These are phyloP conservation scores for Blastomussa wellsi DNA, from an alignment of 92 coral and sea anemone species.

Conservation along the genomic window DNA sequence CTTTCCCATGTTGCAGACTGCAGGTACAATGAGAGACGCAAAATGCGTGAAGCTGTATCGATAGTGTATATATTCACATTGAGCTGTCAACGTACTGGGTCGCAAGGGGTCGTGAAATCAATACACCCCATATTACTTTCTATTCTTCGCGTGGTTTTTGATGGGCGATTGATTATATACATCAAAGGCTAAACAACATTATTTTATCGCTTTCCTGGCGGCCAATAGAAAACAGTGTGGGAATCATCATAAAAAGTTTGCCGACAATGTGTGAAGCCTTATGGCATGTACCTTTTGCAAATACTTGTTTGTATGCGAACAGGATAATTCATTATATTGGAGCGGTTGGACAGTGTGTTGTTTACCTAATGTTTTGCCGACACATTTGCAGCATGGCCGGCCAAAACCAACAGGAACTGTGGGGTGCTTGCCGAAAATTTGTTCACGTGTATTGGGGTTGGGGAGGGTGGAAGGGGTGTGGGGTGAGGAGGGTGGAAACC, in stretches of 20 bases:
- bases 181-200: conserved; percentile 20
- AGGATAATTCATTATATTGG: not conserved
- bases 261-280: not conserved
- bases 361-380: not conserved
- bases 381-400: not conserved
- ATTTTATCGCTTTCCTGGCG: conserved; percentile 37
- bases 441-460: not conserved
- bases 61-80: conserved; percentile 4
- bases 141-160: conserved; percentile 24
- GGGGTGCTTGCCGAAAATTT: not conserved
- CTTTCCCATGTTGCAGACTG: conserved; percentile 12
- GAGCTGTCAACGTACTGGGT: conserved; percentile 29
- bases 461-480: too few species aligned
- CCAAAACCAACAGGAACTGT: not conserved
- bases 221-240: conserved; percentile 7
- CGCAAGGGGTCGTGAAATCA: conserved; percentile 36
- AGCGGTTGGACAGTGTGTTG: not conserved
- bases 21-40: not conserved
- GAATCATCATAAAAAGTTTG: not conserved
- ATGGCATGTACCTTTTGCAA: not conserved
- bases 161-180: conserved; percentile 22
- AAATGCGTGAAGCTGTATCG: conserved; percentile 14
- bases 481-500: too few species aligned
- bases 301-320: not conserved
- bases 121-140: conserved; percentile 34